Evolutionary conservation across 2,113 vertebrate species (phyloP), one percentile per base, ranked within the genome.

Genomic region (Esox niger): DNA sequence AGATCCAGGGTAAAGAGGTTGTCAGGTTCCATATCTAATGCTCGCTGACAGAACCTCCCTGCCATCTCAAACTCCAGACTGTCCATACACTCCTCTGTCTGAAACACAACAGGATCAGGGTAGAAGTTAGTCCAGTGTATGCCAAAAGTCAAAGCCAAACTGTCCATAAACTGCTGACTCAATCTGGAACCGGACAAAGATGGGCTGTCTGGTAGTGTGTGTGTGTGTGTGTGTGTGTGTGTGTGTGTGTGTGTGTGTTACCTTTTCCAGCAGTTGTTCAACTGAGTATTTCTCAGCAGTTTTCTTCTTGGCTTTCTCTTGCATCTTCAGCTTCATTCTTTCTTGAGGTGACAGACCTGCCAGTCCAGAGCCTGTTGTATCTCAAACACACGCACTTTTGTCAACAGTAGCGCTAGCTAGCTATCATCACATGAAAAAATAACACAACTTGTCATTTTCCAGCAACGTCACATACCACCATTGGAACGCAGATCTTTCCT

Each of bases 51-150:
- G 73, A 93, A 93, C 61, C 92, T 84, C 29, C 73, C 69, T 20
- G 92, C 92, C 91, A 91, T 92, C 73, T 91, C 85, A 73, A 91
- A 93, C 70, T 93, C 90, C 84, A 93, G 92, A 64, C 89, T 90
- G 71, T 93, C 91, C 84, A 93, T 85, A 78, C 69, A 90, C 57
- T 93, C 92, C 71, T 92, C 88, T 33, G 88, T 88, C 92, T 94
- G 64, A 33, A 76, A 75, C 4, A 80, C 54, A 57, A 43, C 38
- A 43, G n/a, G n/a, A n/a, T n/a, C 10, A 38, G 35, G 35, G 4
- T 15, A 43, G 35, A 43, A 13, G 35, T 43, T 43, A 43, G 13
- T 43, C 11, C 4, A 0, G 3, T 43, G 33, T 30, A 15, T n/a
- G 13, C n/a, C 84, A 73, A 91, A 93, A 70, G 92, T 90, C 83